phyloP scores from a whole-genome alignment of 2,113 vertebrate species.

The Chamaetylas fuelleborni region DNA sequence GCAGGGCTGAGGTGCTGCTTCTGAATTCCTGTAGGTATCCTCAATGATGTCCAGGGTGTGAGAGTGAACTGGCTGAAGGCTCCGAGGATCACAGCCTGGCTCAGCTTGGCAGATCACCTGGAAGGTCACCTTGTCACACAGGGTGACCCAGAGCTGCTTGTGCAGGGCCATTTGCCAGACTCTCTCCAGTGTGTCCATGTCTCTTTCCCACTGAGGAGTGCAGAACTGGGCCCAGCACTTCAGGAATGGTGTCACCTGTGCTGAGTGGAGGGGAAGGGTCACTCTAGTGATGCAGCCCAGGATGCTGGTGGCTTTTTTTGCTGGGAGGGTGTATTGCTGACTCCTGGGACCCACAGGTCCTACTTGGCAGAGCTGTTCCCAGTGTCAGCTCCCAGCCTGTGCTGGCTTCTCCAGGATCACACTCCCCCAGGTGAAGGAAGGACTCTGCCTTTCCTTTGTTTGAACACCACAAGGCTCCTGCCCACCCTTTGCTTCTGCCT shows the following conservation, averaged over 20 bases:
- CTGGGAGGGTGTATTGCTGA: background rate
- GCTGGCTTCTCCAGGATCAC: background rate
- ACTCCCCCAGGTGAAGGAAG: background rate
- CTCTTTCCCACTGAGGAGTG: background rate
- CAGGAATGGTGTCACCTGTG: background rate
- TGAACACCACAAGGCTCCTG: background rate
- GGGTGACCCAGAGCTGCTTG: background rate
- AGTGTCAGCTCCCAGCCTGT: background rate
- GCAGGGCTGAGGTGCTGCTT: background rate
- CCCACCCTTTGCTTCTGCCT: background rate
- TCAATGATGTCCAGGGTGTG: accelerated
- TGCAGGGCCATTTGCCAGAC: background rate
- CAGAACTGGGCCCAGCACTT: background rate
- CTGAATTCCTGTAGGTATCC: background rate
- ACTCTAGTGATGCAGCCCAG: background rate
- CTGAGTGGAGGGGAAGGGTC: background rate
- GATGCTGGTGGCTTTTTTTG: background rate
- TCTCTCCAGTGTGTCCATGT: background rate
- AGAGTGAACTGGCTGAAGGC: background rate
- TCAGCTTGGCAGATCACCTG: background rate
- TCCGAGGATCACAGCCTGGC: background rate
- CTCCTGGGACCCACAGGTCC: background rate
- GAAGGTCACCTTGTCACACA: background rate
- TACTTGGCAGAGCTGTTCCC: background rate
- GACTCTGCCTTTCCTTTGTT: background rate